These are phyloP conservation scores for Anguilla anguilla DNA, from an alignment of 2,797 vertebrate species.

Conservation along the genomic window DNA sequence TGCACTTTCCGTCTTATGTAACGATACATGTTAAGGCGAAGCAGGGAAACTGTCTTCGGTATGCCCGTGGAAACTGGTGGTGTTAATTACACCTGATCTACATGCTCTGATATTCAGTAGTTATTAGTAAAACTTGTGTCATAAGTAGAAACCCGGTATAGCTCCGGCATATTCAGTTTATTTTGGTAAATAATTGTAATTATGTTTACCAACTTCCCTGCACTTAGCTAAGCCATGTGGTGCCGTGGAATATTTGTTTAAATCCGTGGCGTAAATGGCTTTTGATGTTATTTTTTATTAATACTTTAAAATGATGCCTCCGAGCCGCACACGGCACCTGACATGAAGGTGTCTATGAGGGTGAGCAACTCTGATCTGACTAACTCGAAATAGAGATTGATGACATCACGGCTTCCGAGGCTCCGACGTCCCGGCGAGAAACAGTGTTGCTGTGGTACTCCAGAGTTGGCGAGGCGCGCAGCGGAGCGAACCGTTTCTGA, in stretches of 20 bases:
- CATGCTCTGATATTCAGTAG: neutral
- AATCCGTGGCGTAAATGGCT: neutral
- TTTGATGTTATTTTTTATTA: neutral
- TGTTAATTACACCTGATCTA: neutral
- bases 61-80: neutral
- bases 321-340: neutral
- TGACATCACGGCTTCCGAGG: slow-evolving; percentile 18
- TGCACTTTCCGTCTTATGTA: neutral
- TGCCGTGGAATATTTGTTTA: neutral
- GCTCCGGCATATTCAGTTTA: neutral
- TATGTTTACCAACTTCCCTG: neutral
- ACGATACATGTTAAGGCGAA: neutral
- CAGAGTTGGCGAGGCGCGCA: slow-evolving; percentile 4
- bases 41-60: neutral
- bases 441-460: slow-evolving; percentile 9
- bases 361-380: neutral
- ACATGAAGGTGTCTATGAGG: neutral
- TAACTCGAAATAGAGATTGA: slow-evolving; percentile 20
- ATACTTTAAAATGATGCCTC: neutral
- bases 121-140: neutral
- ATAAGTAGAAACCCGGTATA: neutral
- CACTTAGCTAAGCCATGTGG: neutral
- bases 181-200: too few relatives aligned
- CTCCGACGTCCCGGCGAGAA: slow-evolving; percentile 8
- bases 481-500: neutral